Base-by-base conservation (phyloP, 2,888 invertebrate species). In the Mycalesis mineus region DNA sequence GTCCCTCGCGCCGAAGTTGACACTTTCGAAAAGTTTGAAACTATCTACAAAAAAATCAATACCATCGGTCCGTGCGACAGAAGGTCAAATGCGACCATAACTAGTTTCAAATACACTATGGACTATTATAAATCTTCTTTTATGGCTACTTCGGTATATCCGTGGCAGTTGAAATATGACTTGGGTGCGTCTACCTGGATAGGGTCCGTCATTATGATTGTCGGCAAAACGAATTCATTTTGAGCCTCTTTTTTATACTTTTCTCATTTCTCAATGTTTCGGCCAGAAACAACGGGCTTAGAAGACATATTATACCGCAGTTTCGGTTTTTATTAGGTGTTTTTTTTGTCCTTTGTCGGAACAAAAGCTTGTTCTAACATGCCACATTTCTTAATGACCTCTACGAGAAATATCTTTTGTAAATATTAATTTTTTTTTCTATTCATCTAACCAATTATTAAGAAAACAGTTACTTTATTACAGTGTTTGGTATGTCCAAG, bases 181-280 rank as follows among this genome's bases (percentile, higher is more conserved):
- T 87, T 82, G 75, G 82, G 82, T 80, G 80, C 79, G 72, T 81
- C 85, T 89, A 89, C 89, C 89, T 89, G 88, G 77, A 81, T 82
- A 81, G 80, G 88, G 87, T 78, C 82, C 81, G 75, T 88, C 84
- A 86, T 88, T 86, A 88, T 87, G 85, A 87, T 84, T 86, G 89
- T 87, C 87, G 88, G 88, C 84, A 70, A 77, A 74, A 77, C 80
- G 70, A 83, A 82, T 84, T 84, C 74, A 83, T 84, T 82, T 82
- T 73, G 71, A 71, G 49, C 55, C 72, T 71, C 71, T 75, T 80
- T 80, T 81, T 79, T 83, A 73, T 71, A 67, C 63, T 61, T 67
- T 68, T 58, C 55, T 69, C 68, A 70, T 80, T 78, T 78, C 73
- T 78, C 73, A 73, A 79, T 80, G 78, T 73, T 75, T 72, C 68